Conservation (phyloP, 2,113 vertebrate genomes). For the Neodon shergylaensis region DNA sequence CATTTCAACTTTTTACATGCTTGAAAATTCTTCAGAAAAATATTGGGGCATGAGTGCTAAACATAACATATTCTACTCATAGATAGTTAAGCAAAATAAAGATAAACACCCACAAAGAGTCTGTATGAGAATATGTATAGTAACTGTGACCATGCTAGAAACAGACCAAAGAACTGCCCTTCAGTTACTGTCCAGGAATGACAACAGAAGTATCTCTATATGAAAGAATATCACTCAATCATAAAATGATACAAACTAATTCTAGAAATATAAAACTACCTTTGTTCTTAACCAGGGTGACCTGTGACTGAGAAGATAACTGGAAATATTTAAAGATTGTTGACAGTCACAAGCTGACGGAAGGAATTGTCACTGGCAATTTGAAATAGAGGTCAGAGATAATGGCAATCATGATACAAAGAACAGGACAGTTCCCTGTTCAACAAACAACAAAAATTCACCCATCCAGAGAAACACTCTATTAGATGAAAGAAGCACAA, state of each 20-base stretch:
- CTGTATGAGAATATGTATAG: background rate
- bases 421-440: background rate
- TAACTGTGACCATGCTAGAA: background rate
- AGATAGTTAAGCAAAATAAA: background rate
- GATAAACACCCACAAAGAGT: background rate
- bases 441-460: background rate
- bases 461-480: background rate
- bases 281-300: background rate
- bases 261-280: background rate
- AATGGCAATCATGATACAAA: background rate
- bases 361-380: background rate
- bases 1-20: background rate
- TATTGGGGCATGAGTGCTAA: background rate
- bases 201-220: background rate
- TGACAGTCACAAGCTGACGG: background rate
- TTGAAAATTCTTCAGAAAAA: slow-evolving; percentile 17
- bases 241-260: background rate
- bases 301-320: background rate
- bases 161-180: background rate
- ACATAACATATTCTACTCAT: background rate
- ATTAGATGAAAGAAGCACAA: background rate
- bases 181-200: background rate
- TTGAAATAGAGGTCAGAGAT: no score
- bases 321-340: background rate
- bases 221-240: background rate